A percentile compares a stretch with the other conserved stretches of the same genome.
These are phyloP conservation scores for Phymanthus crucifer DNA, from an alignment of 92 coral and sea anemone genomes.

Conservation along the genomic window DNA sequence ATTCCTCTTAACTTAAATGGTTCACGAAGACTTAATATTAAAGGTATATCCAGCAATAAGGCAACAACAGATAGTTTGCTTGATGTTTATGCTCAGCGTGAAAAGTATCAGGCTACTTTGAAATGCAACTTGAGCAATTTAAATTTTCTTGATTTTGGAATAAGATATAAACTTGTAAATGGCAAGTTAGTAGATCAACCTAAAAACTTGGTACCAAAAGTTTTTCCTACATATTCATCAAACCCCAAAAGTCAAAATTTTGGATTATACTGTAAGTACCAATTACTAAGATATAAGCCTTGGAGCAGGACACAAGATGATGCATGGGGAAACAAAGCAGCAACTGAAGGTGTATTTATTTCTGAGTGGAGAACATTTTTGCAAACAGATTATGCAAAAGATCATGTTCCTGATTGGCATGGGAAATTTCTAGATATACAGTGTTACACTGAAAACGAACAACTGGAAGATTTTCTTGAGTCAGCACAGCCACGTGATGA, in stretches of 20 bases:
- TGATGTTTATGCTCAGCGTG: constrained; percentile 60
- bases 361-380: constrained; percentile 58
- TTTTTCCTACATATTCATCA: constrained; percentile 59
- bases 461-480: constrained; percentile 19
- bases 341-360: constrained; percentile 32
- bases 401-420: constrained; percentile 59
- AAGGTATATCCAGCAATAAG: not conserved
- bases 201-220: constrained; percentile 46
- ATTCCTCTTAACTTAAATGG: constrained; percentile 66
- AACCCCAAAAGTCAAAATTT: constrained; percentile 54
- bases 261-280: constrained; percentile 46
- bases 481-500: constrained; percentile 44
- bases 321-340: constrained; percentile 44
- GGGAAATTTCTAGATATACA: constrained; percentile 40
- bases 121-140: constrained; percentile 41
- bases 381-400: constrained; percentile 51
- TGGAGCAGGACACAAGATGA: constrained; percentile 54
- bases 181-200: constrained; percentile 33
- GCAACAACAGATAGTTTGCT: constrained; percentile 31
- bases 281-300: constrained; percentile 57
- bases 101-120: constrained; percentile 31
- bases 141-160: constrained; percentile 53
- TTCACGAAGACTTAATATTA: constrained; percentile 35
- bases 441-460: constrained; percentile 4
- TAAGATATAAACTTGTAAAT: constrained; percentile 28